phyloP scores from a whole-genome alignment of 1,140 invertebrate genomes.

The Portunus trituberculatus region DNA sequence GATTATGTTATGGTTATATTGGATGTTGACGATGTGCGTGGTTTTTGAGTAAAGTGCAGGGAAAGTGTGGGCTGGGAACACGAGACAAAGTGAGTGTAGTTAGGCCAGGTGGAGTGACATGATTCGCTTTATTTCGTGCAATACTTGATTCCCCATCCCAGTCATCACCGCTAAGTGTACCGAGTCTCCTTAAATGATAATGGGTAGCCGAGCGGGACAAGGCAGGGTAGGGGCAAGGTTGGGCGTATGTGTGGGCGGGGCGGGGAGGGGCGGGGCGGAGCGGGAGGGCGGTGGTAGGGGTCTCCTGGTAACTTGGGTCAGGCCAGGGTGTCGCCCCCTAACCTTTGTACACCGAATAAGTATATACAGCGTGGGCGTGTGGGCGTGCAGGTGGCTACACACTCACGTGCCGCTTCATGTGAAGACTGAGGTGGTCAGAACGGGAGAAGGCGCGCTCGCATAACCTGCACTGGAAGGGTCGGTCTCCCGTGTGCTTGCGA shows the following conservation, averaged over 20 bases:
- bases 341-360: constrained; percentile 67
- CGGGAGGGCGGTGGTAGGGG: neutral
- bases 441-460: constrained; percentile 85
- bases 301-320: constrained; percentile 65
- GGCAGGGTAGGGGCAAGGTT: neutral
- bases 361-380: constrained; percentile 50
- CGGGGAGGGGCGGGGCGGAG: neutral
- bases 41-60: neutral
- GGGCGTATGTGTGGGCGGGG: constrained; percentile 29
- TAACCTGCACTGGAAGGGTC: constrained; percentile 83
- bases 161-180: neutral
- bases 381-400: constrained; percentile 77
- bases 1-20: too few species aligned
- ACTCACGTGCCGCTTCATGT: constrained; percentile 84
- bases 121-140: neutral
- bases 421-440: constrained; percentile 85
- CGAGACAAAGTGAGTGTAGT: neutral
- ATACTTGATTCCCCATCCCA: neutral
- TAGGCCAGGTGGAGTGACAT: neutral
- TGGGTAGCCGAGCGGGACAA: neutral
- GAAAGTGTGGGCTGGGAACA: neutral
- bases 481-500: constrained; percentile 84
- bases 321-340: constrained; percentile 45
- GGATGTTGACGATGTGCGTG: neutral
- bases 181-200: neutral